These are phyloP conservation scores for Eueides isabella DNA, from an alignment of 1,140 invertebrate genomes.

Conservation along the genomic window DNA sequence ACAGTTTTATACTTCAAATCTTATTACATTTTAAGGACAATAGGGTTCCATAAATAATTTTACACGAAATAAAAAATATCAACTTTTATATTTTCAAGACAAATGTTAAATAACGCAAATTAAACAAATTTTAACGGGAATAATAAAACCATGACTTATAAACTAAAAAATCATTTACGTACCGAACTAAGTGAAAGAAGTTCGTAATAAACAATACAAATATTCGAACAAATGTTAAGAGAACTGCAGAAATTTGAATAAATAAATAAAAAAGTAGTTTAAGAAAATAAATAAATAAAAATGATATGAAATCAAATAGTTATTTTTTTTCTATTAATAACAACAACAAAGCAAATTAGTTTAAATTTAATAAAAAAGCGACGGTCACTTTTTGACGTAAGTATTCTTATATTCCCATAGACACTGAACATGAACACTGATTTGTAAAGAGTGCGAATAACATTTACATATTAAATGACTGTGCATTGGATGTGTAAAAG, in stretches of 20 bases:
- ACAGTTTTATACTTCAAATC: background rate
- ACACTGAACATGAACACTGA: constrained; percentile 21
- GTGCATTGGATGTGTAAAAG: constrained; percentile 8
- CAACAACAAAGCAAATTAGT: constrained; percentile 74
- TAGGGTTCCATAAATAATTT: background rate
- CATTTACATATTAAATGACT: constrained; percentile 25
- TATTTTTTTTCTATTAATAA: constrained; percentile 55
- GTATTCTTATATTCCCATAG: constrained; percentile 7
- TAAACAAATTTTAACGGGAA: background rate
- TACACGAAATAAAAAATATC: constrained; percentile 7
- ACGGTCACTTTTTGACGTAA: constrained; percentile 12
- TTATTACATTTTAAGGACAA: background rate
- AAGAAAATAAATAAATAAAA: constrained; percentile 8
- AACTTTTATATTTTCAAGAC: constrained; percentile 10
- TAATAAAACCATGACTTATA: background rate
- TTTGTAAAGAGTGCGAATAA: constrained; percentile 21
- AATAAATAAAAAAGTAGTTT: background rate
- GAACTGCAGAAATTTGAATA: background rate
- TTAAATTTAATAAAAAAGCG: constrained; percentile 43
- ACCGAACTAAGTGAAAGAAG: background rate
- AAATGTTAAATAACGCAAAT: constrained; percentile 12
- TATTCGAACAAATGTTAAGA: background rate
- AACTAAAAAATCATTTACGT: constrained; percentile 4
- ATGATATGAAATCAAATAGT: background rate
- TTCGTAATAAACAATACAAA: background rate